Evolutionary conservation across 2,888 invertebrate species (phyloP).

Genomic region (Chironomus tentans): DNA sequence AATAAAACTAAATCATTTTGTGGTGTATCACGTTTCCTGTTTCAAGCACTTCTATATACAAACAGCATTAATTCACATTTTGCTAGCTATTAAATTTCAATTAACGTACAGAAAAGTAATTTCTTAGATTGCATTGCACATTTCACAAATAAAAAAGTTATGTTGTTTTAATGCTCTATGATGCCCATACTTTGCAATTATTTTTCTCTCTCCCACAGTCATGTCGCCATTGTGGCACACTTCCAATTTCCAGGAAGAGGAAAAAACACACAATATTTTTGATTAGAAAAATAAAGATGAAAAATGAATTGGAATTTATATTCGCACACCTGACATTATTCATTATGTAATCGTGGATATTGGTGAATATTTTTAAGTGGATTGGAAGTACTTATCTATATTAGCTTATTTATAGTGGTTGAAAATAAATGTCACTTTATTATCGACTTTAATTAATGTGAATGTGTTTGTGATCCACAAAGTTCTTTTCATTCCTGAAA

Average conservation of each 20-base stretch:
- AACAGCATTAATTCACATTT: background rate
- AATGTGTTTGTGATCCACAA: too few species aligned
- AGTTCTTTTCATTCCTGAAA: too few species aligned
- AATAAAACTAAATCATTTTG: slow-evolving; percentile 13
- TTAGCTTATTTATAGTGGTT: too few species aligned
- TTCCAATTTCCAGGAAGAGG: background rate
- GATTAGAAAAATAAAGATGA: too few species aligned
- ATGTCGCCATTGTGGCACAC: slow-evolving; percentile 3
- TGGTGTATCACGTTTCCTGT: background rate
- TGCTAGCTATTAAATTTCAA: slow-evolving; percentile 17
- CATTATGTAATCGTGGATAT: too few species aligned
- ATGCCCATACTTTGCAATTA: background rate
- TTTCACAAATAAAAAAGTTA: slow-evolving; percentile 1
- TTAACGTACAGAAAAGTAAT: slow-evolving; percentile 3
- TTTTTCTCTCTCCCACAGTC: background rate
- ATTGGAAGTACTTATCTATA: too few species aligned
- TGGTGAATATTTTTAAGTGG: too few species aligned
- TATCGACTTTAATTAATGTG: too few species aligned
- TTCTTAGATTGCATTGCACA: slow-evolving; percentile 8
- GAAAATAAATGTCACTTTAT: too few species aligned
- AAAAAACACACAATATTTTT: background rate
- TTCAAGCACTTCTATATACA: background rate
- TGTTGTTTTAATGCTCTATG: slow-evolving; percentile 6
- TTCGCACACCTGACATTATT: too few species aligned
- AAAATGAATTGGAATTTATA: too few species aligned